Evolutionary conservation across 2,888 invertebrate species (phyloP).

Genomic region (Caenorhabditis zanzibari): DNA sequence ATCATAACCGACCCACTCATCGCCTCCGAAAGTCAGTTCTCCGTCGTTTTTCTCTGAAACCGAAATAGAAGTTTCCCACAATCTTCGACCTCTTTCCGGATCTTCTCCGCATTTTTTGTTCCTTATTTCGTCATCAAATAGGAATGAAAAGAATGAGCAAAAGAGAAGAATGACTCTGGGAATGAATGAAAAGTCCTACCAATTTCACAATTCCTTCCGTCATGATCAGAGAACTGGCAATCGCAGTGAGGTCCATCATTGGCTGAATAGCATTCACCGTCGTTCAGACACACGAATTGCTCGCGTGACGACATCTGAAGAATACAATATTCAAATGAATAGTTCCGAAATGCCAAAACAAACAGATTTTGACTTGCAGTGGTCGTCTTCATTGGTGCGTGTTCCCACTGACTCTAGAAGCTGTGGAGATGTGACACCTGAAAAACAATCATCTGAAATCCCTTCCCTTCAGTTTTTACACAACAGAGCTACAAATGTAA

Average conservation of each 20-base stretch:
- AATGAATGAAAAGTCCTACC: conserved; percentile 86
- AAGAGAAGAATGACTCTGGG: conserved; percentile 3
- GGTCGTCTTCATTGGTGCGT: conserved; percentile 86
- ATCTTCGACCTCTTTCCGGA: conserved; percentile 20
- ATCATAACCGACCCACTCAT: conserved; percentile 83
- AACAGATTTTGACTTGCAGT: conserved; percentile 87
- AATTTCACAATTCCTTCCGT: conserved; percentile 95
- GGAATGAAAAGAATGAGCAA: conserved; percentile 22
- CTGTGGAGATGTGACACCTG: conserved; percentile 88
- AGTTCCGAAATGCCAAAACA: conserved; percentile 6
- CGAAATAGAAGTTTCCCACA: conserved; percentile 12
- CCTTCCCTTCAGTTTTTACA: not conserved
- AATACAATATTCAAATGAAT: conserved; percentile 7
- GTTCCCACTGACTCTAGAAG: conserved; percentile 88
- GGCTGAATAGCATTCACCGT: conserved; percentile 95
- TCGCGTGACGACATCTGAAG: conserved; percentile 87
- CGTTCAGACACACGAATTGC: conserved; percentile 89
- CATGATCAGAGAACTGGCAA: conserved; percentile 94
- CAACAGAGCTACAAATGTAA: conserved; percentile 49
- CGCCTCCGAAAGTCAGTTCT: conserved; percentile 81
- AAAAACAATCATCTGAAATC: conserved; percentile 9
- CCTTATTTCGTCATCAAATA: conserved; percentile 1
- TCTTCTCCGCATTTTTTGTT: conserved; percentile 2
- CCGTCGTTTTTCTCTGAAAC: conserved; percentile 79
- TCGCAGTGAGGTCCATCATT: conserved; percentile 93